Evolutionary conservation across 2,113 vertebrate species (phyloP).

Genomic region (Rafetus swinhoei): DNA sequence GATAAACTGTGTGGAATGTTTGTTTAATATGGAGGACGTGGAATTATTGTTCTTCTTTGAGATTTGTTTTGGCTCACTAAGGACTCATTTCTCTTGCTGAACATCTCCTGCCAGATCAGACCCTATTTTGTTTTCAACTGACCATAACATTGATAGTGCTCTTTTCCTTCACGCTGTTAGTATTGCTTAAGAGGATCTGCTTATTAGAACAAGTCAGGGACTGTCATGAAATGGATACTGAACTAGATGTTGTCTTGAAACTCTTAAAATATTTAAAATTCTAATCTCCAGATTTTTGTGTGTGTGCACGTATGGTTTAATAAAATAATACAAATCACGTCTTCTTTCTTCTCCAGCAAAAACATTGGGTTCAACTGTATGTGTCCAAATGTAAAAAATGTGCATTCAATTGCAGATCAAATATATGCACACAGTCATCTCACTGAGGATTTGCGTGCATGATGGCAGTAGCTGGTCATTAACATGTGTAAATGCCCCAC

Average conservation of each 20-base stretch:
- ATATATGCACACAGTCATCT: neutral
- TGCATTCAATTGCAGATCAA: neutral
- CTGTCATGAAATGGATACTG: neutral
- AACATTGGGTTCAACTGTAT: neutral
- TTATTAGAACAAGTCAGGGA: neutral
- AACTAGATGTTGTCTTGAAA: neutral
- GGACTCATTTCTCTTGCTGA: slow-evolving; percentile 17
- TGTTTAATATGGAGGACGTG: neutral
- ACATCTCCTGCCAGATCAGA: neutral
- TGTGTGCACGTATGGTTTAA: neutral
- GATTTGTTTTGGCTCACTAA: slow-evolving; percentile 45
- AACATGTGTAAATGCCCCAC: neutral
- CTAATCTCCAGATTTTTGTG: neutral
- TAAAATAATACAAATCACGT: neutral
- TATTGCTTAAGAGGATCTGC: neutral
- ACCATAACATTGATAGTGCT: slow-evolving; percentile 20
- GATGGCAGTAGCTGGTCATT: neutral
- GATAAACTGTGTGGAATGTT: slow-evolving; percentile 34
- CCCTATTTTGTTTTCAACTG: slow-evolving; percentile 47
- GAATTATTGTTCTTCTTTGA: slow-evolving; percentile 5
- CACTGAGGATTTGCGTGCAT: neutral
- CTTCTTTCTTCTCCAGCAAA: neutral
- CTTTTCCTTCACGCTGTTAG: neutral
- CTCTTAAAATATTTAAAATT: neutral
- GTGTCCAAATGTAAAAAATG: neutral